phyloP scores from a whole-genome alignment of 1,140 invertebrate species.

The Lasioglossum baleicum region DNA sequence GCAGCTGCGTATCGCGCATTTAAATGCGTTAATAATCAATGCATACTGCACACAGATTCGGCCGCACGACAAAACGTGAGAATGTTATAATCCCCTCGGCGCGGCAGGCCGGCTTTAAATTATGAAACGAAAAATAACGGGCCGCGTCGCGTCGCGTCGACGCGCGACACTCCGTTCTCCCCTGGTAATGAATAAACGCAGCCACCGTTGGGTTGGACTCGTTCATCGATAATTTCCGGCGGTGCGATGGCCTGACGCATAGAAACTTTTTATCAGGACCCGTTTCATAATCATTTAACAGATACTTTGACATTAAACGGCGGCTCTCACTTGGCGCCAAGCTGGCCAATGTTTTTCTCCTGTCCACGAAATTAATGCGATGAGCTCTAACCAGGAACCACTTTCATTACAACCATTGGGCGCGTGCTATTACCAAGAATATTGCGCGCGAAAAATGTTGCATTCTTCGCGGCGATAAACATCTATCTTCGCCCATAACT shows the following conservation, averaged over 20 bases:
- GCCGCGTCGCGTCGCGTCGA: too few species aligned
- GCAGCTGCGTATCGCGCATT: background rate
- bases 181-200: conserved; percentile 12
- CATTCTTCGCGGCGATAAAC: too few species aligned
- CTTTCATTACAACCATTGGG: conserved; percentile 14
- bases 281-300: conserved; percentile 52
- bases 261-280: conserved; percentile 41
- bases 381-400: background rate
- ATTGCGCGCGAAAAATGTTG: background rate
- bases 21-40: background rate
- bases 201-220: background rate
- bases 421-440: background rate
- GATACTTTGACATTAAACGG: conserved; percentile 50
- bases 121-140: conserved; percentile 8
- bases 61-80: background rate
- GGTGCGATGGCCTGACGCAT: background rate
- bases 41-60: too few species aligned
- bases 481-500: background rate
- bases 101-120: background rate
- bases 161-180: too few species aligned
- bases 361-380: conserved; percentile 31
- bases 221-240: background rate
- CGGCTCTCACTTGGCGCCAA: conserved; percentile 41
- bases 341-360: conserved; percentile 28
- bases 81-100: background rate